Evolutionary conservation across 2,888 invertebrate genomes (phyloP).

Genomic region (Melikaiella ostensackeni): DNA sequence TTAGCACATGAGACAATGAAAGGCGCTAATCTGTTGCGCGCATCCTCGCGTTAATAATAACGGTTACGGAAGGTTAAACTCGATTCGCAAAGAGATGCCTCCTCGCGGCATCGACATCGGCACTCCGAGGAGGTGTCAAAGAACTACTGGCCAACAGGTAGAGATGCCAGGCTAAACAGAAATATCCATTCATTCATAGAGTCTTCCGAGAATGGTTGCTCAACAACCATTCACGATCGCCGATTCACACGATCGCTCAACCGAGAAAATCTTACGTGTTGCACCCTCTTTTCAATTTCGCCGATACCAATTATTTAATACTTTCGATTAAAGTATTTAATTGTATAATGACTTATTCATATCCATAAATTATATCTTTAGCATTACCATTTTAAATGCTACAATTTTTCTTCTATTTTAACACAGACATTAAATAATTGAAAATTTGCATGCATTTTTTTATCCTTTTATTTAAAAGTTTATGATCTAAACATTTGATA

Average conservation of each 20-base stretch:
- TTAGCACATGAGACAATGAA: slow-evolving; percentile 23
- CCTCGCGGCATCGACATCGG: background rate
- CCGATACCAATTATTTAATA: slow-evolving; percentile 24
- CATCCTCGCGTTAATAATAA: slow-evolving; percentile 3
- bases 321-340: slow-evolving; percentile 7
- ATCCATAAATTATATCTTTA: background rate
- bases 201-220: slow-evolving; percentile 34
- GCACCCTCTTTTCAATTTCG: slow-evolving; percentile 24
- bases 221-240: slow-evolving; percentile 36
- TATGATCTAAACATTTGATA: no score
- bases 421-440: background rate
- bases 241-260: slow-evolving; percentile 39
- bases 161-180: slow-evolving; percentile 32
- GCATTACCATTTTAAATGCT: background rate
- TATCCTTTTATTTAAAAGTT: no score
- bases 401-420: background rate
- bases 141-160: slow-evolving; percentile 17
- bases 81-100: slow-evolving; percentile 2
- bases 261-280: slow-evolving; percentile 18
- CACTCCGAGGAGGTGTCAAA: slow-evolving; percentile 16
- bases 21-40: slow-evolving; percentile 19
- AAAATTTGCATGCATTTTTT: no score
- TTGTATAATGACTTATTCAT: background rate
- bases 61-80: slow-evolving; percentile 25
- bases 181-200: slow-evolving; percentile 37